These are phyloP conservation scores for Andrena fulva DNA, from an alignment of 2,888 invertebrate species.

Conservation along the genomic window DNA sequence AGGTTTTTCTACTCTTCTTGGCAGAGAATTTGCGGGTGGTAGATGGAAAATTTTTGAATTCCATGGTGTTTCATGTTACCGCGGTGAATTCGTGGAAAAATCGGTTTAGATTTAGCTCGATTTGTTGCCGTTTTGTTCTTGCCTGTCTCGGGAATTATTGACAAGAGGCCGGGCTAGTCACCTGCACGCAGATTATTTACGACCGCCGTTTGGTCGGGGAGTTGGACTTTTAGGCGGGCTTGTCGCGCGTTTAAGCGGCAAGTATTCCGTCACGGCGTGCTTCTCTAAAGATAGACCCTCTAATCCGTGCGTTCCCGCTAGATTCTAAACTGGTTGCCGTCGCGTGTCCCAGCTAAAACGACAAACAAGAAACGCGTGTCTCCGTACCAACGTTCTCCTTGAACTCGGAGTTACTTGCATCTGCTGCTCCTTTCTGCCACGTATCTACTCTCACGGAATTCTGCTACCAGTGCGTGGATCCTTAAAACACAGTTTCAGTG, in stretches of 20 bases:
- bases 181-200: slow-evolving; percentile 30
- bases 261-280: slow-evolving; percentile 71
- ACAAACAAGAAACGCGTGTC: slow-evolving; percentile 44
- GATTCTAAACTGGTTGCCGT: slow-evolving; percentile 66
- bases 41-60: neutral
- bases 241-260: slow-evolving; percentile 47
- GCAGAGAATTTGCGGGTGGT: neutral
- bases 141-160: neutral
- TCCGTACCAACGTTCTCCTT: slow-evolving; percentile 32
- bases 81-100: neutral
- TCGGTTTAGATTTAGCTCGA: neutral
- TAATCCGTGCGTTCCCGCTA: slow-evolving; percentile 69
- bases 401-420: slow-evolving; percentile 7
- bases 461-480: too few relatives aligned
- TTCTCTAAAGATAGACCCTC: slow-evolving; percentile 77
- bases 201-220: slow-evolving; percentile 13
- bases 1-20: neutral
- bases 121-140: neutral
- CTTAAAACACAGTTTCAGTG: too few relatives aligned
- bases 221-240: slow-evolving; percentile 29
- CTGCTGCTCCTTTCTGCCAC: too few relatives aligned
- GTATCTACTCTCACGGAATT: too few relatives aligned
- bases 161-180: neutral
- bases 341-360: slow-evolving; percentile 58
- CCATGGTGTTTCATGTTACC: too few relatives aligned